Evolutionary conservation across 2,888 invertebrate species (phyloP).

Genomic region (Gastrophysa polygoni): DNA sequence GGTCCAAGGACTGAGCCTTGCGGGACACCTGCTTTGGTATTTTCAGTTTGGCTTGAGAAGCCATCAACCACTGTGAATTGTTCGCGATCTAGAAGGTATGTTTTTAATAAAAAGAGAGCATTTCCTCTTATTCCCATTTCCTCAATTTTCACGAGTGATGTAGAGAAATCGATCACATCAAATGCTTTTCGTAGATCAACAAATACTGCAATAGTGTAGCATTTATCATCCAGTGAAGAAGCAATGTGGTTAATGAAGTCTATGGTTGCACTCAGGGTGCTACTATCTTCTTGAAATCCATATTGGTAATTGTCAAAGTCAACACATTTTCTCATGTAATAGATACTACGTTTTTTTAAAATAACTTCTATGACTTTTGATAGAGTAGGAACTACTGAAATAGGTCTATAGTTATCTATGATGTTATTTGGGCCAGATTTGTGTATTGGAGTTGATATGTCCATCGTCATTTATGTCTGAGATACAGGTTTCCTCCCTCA

Average conservation of each 20-base stretch:
- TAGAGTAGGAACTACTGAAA: conserved; percentile 12
- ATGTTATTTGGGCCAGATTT: conserved; percentile 7
- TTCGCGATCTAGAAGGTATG: conserved; percentile 1
- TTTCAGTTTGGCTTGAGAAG: not conserved
- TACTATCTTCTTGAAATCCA: too few species aligned
- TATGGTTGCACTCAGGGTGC: conserved; percentile 9
- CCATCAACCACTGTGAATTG: conserved; percentile 3
- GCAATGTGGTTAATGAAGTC: conserved; percentile 7
- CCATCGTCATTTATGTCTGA: too few species aligned
- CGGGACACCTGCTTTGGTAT: not conserved
- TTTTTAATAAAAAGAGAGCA: not conserved
- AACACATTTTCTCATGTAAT: conserved; percentile 9
- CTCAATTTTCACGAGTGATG: too few species aligned
- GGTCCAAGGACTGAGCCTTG: not conserved
- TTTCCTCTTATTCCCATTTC: too few species aligned
- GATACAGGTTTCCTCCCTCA: too few species aligned
- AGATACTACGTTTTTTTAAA: not conserved
- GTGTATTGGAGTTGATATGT: conserved; percentile 5
- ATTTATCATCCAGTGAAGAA: conserved; percentile 11
- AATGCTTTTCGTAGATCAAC: conserved; percentile 3
- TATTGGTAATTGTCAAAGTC: conserved; percentile 9
- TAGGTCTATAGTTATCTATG: conserved; percentile 2
- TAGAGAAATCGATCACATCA: conserved; percentile 3
- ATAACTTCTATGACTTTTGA: conserved; percentile 11
- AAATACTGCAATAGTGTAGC: conserved; percentile 3